Percentiles rank a stretch among this genome's conserved stretches.
These are phyloP conservation scores for Philypnodon macrostomus DNA, from an alignment of 2,797 vertebrate species.

Conservation along the genomic window DNA sequence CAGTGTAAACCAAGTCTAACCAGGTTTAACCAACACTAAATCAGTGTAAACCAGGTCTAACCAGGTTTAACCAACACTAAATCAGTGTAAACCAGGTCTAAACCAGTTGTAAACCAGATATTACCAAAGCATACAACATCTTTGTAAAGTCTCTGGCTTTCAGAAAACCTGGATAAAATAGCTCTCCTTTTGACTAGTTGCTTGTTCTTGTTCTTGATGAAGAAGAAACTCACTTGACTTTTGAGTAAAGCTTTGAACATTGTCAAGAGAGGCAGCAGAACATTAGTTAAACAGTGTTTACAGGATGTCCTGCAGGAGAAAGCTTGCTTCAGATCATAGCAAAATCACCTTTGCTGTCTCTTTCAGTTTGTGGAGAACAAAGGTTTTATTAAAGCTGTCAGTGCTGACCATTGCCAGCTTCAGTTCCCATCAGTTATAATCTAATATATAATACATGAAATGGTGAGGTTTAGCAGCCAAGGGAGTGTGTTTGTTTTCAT, in stretches of 20 bases:
- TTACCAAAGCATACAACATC: no score
- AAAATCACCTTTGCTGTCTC: slow-evolving; percentile 35
- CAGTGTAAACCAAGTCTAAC: no score
- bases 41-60: no score
- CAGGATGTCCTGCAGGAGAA: slow-evolving; percentile 12
- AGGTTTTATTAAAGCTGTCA: slow-evolving; percentile 25
- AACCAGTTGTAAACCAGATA: no score
- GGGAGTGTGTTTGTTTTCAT: slow-evolving; percentile 35
- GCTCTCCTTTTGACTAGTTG: no score
- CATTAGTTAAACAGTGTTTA: slow-evolving; percentile 14
- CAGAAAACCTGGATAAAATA: no score
- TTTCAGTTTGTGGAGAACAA: slow-evolving; percentile 21
- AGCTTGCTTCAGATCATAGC: slow-evolving; percentile 22
- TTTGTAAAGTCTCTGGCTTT: no score
- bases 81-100: no score
- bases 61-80: no score
- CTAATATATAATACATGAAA: slow-evolving; percentile 13
- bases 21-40: no score
- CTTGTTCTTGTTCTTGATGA: no score
- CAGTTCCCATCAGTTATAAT: slow-evolving; percentile 31
- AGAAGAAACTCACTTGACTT: background rate
- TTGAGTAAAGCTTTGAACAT: background rate
- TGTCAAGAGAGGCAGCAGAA: background rate
- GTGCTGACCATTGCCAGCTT: slow-evolving; percentile 10
- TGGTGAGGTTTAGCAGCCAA: slow-evolving; percentile 18